Percentiles rank a stretch among this genome's conserved stretches.
phyloP scores from a whole-genome alignment of 2,113 vertebrate species.

The Xiphorhynchus elegans region DNA sequence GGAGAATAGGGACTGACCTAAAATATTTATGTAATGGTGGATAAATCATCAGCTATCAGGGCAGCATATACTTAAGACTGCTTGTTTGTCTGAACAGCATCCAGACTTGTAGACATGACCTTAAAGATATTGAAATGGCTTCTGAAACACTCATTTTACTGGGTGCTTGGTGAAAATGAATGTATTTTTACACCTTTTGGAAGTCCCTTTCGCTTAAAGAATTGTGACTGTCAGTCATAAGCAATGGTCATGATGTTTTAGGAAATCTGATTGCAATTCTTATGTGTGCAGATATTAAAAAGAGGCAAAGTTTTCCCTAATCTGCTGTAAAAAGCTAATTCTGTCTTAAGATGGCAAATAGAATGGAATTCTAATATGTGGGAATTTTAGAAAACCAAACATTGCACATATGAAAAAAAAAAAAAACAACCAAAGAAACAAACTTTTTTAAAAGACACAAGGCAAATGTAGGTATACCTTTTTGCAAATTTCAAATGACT shows the following conservation, averaged over 20 bases:
- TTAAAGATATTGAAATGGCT: neutral
- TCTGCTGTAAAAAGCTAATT: constrained; percentile 13
- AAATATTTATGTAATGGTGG: neutral
- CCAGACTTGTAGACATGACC: neutral
- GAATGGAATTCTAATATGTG: constrained; percentile 11
- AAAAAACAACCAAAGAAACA: no score
- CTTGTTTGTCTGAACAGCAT: neutral
- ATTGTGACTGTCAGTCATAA: neutral
- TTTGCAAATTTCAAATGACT: neutral
- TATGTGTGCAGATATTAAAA: neutral
- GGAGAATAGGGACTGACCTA: neutral
- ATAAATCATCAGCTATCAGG: neutral
- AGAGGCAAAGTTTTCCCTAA: neutral
- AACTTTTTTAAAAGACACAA: neutral
- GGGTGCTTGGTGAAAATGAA: neutral
- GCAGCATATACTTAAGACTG: neutral
- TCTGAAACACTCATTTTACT: neutral
- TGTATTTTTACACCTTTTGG: neutral
- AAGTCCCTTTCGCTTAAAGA: neutral
- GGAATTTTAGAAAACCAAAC: constrained; percentile 16
- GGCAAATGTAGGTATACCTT: neutral
- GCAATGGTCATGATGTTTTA: neutral
- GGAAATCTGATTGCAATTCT: neutral
- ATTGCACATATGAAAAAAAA: neutral
- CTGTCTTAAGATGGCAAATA: constrained; percentile 28